These are phyloP conservation scores for Pitangus sulphuratus DNA, from an alignment of 2,797 vertebrate genomes.

Conservation along the genomic window DNA sequence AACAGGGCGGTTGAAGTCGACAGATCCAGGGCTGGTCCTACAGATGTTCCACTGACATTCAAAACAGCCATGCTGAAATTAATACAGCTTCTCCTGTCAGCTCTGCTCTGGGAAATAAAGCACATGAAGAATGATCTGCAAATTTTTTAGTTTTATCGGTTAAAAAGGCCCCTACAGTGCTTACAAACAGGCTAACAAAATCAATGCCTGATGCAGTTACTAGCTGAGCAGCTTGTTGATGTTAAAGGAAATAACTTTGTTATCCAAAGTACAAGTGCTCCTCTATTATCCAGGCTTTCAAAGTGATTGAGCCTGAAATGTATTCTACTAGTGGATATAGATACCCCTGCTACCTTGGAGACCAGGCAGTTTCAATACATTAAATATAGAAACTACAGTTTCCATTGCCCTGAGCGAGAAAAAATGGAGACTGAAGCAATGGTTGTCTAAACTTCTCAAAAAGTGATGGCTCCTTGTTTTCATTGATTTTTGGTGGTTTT, in stretches of 20 bases:
- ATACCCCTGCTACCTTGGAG: slow-evolving; percentile 65
- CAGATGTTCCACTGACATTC: slow-evolving; percentile 38
- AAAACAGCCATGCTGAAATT: slow-evolving; percentile 15
- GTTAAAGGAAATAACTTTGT: slow-evolving; percentile 68
- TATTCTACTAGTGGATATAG: slow-evolving; percentile 28
- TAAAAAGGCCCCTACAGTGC: slow-evolving; percentile 64
- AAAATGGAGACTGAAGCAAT: slow-evolving; percentile 40
- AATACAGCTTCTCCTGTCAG: slow-evolving; percentile 38
- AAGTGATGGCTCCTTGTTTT: neutral
- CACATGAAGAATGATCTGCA: slow-evolving; percentile 53
- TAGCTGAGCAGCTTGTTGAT: slow-evolving; percentile 71
- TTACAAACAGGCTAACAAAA: slow-evolving; percentile 69
- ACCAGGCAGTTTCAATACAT: slow-evolving; percentile 63
- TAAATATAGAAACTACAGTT: slow-evolving; percentile 48
- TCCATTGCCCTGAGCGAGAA: slow-evolving; percentile 51
- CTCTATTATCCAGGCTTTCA: slow-evolving; percentile 71
- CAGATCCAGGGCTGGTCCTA: neutral
- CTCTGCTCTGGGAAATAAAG: slow-evolving; percentile 37
- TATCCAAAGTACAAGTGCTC: slow-evolving; percentile 61
- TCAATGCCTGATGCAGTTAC: slow-evolving; percentile 71
- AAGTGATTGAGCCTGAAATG: slow-evolving; percentile 71
- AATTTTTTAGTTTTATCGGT: slow-evolving; percentile 41
- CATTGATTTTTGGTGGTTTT: neutral
- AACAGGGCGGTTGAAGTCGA: neutral
- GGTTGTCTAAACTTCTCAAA: neutral